Base-by-base conservation (phyloP, 2,888 invertebrate species). In the Cryptus armator region DNA sequence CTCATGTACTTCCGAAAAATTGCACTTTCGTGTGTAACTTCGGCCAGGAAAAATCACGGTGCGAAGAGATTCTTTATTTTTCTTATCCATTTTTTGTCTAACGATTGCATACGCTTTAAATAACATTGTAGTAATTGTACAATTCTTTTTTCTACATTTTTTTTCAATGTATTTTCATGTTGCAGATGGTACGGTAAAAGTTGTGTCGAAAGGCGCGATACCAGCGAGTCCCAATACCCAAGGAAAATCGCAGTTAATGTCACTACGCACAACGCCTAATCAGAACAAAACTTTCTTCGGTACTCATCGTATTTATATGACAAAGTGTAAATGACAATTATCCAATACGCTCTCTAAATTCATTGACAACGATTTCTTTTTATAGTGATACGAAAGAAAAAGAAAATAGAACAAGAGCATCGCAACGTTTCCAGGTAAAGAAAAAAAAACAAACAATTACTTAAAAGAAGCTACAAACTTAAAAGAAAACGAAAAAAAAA, bases 231-330 rank as follows among this genome's bases (percentile, higher is more conserved):
- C 94, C 48, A 93, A 94, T 82, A 94, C 94, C 37, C 93, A 95
- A 46, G 95, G 95, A 78, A 96, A 96, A 90, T 96, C 96, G 74
- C 96, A 96, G 12, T 93, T 97, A 46, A 96, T 96, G 3, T 96
- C 97, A 0, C 92, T 95, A 10, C 92, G 96, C 80, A 94, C 97
- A 71, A 96, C 96, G 12, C 94, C 95, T 32, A 95, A 95, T 44
- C 95, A 96, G 43, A 96, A 96, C 88, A 96, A 96, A 93, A 95
- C 95, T 9, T 95, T 96, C 37, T 95, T 96, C 62, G 96, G 96
- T 71, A 95, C 95, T 70, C 94, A 96, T 90, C 94, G 96, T 90
- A 97, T 97, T 87, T 96, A 96, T 86, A 97, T 97, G 97, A 96
- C 97, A 0, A 97, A 97, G 94, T 96, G 96, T 94, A 88, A 90